Conservation (phyloP, 2,113 vertebrate species). For the Pedetes capensis region DNA sequence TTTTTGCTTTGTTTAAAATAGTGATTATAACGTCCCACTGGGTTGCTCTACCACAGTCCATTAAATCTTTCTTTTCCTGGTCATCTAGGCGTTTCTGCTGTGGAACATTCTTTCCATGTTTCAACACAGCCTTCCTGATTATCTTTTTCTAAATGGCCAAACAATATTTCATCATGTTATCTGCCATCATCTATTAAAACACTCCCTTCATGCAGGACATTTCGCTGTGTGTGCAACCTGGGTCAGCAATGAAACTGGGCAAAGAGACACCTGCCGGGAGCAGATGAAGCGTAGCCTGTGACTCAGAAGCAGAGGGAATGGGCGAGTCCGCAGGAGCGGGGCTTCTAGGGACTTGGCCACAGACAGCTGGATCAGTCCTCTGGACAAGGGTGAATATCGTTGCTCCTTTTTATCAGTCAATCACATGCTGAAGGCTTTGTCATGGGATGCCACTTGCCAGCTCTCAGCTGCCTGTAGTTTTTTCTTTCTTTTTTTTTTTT, state of each 20-base stretch:
- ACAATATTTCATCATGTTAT: neutral
- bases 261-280: neutral
- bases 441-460: neutral
- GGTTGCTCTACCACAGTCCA: neutral
- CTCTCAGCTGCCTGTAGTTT: neutral
- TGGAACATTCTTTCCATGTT: slow-evolving; percentile 39
- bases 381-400: neutral
- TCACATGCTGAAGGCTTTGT: neutral
- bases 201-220: neutral
- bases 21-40: neutral
- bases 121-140: slow-evolving; percentile 37
- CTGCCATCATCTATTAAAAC: neutral
- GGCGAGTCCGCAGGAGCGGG: rapidly evolving
- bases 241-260: neutral
- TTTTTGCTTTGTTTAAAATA: neutral
- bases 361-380: neutral
- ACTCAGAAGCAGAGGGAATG: neutral
- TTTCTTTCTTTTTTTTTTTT: neutral
- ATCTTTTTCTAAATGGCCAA: neutral
- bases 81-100: slow-evolving; percentile 21
- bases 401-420: neutral
- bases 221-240: neutral
- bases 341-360: rapidly evolving
- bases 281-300: neutral
- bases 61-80: neutral